A percentile compares a stretch with the other conserved stretches of the same genome.
phyloP scores from a whole-genome alignment of 2,888 invertebrate species.

The Nyleta sp. region DNA sequence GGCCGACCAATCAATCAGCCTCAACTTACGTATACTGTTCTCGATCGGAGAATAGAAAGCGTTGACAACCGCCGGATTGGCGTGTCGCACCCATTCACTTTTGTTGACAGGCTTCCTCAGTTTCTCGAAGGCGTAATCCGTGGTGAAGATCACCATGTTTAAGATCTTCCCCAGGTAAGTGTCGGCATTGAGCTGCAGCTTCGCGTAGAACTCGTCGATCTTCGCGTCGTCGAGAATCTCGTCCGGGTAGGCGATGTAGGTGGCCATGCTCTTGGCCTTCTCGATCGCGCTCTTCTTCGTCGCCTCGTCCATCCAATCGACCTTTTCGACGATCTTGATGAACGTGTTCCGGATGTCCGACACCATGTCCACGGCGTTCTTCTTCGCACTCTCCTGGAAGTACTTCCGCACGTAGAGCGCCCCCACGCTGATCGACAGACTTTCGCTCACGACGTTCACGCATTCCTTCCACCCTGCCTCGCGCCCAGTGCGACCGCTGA shows the following conservation, averaged over 20 bases:
- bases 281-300: constrained; percentile 90
- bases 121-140: constrained; percentile 83
- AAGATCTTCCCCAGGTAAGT: constrained; percentile 83
- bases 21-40: constrained; percentile 84
- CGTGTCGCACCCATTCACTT: constrained; percentile 84
- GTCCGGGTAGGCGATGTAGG: constrained; percentile 96
- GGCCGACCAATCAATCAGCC: background rate
- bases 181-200: constrained; percentile 81
- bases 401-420: constrained; percentile 94
- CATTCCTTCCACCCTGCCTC: constrained; percentile 97
- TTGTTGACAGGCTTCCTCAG: constrained; percentile 83
- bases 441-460: constrained; percentile 90
- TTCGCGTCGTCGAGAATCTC: constrained; percentile 93
- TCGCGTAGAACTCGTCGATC: constrained; percentile 89
- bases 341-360: constrained; percentile 92
- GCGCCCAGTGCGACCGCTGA: constrained; percentile 92
- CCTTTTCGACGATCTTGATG: constrained; percentile 89
- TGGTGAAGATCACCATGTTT: constrained; percentile 83
- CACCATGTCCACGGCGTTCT: constrained; percentile 94
- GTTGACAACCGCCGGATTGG: constrained; percentile 83
- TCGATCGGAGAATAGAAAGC: constrained; percentile 84
- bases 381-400: constrained; percentile 93
- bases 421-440: constrained; percentile 90
- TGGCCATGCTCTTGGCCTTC: constrained; percentile 92
- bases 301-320: constrained; percentile 95